Evolutionary conservation across 2,888 invertebrate species (phyloP), one percentile per base, ranked within the genome.

Genomic region (Temnothorax ravouxi): DNA sequence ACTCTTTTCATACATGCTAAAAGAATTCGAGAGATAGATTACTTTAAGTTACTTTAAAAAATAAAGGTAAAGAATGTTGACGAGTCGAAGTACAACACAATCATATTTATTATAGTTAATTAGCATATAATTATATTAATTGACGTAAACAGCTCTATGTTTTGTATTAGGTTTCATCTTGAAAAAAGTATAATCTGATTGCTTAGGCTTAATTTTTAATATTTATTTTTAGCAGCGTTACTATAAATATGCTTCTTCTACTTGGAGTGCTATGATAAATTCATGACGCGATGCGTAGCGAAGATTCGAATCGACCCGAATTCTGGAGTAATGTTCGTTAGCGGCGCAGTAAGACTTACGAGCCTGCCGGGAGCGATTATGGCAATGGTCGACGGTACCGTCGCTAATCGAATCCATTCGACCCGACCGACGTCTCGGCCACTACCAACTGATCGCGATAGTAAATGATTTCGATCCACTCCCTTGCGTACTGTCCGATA

Each of bases 321-420:
- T 67, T 71, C 76, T 66, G 21, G 67, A 54, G 82, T 62, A 82
- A 76, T 54, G 81, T 87, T 87, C 84, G 84, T 87, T 87, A 87
- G 84, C 79, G 50, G 82, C 25, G 50, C 56, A 25, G 83, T 67
- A 79, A 88, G 85, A 88, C 83, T 84, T 83, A 88, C 87, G 87
- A 87, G 87, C 29, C 87, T 87, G 84, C 76, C 79, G 87, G 87
- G 87, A 88, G 61, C 87, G 87, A 88, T 88, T 88, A 88, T 74
- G 72, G 84, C 69, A 77, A 86, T 72, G 81, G 75, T 64, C 52
- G 72, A 34, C 72, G 81, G 79, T 85, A 83, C 81, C 76, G 66
- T 69, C 66, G 75, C 85, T 87, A 84, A 87, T 87, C 87, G 83
- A 87, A 84, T 87, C 86, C 76, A 74, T 56, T 75, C 84, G 74